A percentile compares a stretch with the other conserved stretches of the same genome.
Conservation (phyloP, 1,140 invertebrate genomes). For the Penaeus vannamei region DNA sequence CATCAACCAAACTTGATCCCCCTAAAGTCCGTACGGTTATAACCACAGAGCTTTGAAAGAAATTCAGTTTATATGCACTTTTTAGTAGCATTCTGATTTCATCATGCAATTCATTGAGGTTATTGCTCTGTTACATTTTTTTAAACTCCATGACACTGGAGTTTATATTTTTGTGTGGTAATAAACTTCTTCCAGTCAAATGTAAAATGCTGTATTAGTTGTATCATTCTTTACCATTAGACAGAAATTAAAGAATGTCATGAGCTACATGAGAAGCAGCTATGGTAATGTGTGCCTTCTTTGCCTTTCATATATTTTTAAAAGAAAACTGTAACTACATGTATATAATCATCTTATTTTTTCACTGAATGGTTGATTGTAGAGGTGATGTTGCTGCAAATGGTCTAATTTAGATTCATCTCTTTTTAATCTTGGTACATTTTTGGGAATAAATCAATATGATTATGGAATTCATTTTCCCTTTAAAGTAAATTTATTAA, state of each 20-base stretch:
- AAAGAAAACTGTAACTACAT: slow-evolving; percentile 29
- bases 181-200: too few species aligned
- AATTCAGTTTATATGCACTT: neutral
- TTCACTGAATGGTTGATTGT: slow-evolving; percentile 46
- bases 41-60: slow-evolving; percentile 51
- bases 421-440: neutral
- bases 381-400: neutral
- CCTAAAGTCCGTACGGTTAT: slow-evolving; percentile 57
- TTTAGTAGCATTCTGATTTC: neutral
- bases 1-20: slow-evolving; percentile 6
- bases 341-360: slow-evolving; percentile 47
- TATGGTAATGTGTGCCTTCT: slow-evolving; percentile 42
- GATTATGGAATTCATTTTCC: too few species aligned
- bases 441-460: too few species aligned
- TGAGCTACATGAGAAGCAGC: slow-evolving; percentile 7
- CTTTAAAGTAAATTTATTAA: neutral
- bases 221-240: too few species aligned
- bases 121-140: neutral
- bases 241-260: slow-evolving; percentile 19
- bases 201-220: neutral
- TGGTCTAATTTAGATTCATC: slow-evolving; percentile 2
- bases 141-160: slow-evolving; percentile 7
- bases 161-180: too few species aligned
- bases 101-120: neutral
- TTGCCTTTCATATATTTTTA: slow-evolving; percentile 38